Evolutionary conservation across 2,797 vertebrate species (phyloP).

Genomic region (Micromesistius poutassou): DNA sequence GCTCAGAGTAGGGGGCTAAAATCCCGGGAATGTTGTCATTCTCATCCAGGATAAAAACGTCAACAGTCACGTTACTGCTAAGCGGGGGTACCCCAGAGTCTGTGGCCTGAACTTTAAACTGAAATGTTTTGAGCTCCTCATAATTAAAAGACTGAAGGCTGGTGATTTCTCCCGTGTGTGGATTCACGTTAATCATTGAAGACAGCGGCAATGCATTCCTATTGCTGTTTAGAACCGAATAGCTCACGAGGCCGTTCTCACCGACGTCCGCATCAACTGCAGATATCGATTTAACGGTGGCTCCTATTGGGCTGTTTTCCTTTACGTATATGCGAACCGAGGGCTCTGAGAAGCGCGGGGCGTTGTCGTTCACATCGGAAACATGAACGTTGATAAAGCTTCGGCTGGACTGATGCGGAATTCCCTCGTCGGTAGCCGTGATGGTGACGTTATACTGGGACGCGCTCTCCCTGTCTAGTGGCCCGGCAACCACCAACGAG

Average conservation of each 20-base stretch:
- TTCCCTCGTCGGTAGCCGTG: constrained; percentile 77
- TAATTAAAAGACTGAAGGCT: constrained; percentile 78
- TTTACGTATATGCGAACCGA: constrained; percentile 77
- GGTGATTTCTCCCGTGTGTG: constrained; percentile 69
- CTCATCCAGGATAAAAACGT: constrained; percentile 76
- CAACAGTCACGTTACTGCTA: constrained; percentile 62
- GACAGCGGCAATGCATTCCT: constrained; percentile 24
- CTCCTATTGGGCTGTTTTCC: constrained; percentile 80
- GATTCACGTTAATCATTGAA: constrained; percentile 34
- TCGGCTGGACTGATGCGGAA: constrained; percentile 75
- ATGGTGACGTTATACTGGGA: constrained; percentile 80
- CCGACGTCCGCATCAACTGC: constrained; percentile 78
- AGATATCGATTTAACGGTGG: constrained; percentile 55
- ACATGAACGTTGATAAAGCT: constrained; percentile 75
- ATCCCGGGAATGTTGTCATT: constrained; percentile 70
- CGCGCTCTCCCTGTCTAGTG: constrained; percentile 78
- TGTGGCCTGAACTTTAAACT: constrained; percentile 77
- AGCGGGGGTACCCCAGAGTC: constrained; percentile 76
- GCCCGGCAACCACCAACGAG: constrained; percentile 78
- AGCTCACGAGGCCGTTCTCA: constrained; percentile 78
- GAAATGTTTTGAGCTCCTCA: constrained; percentile 78
- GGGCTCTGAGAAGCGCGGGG: constrained; percentile 75
- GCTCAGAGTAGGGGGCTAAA: constrained; percentile 48
- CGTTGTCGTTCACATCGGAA: constrained; percentile 86
- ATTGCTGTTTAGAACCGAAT: constrained; percentile 64